Conservation (phyloP, 2,888 invertebrate genomes). For the Branchellion lobata region DNA sequence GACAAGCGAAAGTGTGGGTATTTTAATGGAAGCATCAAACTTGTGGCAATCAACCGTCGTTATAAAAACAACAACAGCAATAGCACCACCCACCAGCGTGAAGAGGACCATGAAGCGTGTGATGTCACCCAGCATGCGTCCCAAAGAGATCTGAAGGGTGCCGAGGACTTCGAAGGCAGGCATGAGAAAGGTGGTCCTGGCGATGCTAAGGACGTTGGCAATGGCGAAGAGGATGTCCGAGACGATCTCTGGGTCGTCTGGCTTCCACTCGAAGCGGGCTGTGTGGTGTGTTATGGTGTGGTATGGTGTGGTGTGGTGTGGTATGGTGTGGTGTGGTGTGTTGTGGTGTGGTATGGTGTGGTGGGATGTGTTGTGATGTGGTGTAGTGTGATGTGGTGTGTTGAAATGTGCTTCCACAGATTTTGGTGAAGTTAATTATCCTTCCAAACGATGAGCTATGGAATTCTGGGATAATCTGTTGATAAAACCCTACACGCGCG, state of each 20-base stretch:
- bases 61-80: no score
- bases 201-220: slow-evolving; percentile 62
- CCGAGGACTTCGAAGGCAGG: slow-evolving; percentile 62
- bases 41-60: no score
- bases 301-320: background rate
- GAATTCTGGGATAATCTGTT: no score
- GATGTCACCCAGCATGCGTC: slow-evolving; percentile 62
- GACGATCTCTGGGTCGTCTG: slow-evolving; percentile 62
- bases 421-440: no score
- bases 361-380: background rate
- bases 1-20: no score
- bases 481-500: no score
- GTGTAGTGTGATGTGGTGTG: background rate
- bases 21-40: no score
- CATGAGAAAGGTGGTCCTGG: slow-evolving; percentile 62
- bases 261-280: slow-evolving; percentile 62
- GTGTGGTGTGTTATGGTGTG: no score
- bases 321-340: background rate
- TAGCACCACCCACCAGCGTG: slow-evolving; percentile 57
- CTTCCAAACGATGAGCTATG: no score
- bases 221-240: slow-evolving; percentile 62
- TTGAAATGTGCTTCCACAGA: no score
- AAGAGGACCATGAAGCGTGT: slow-evolving; percentile 62
- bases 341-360: no score
- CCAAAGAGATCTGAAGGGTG: slow-evolving; percentile 62